phyloP scores from a whole-genome alignment of 2,888 invertebrate species.

The Caenorhabditis wallacei region DNA sequence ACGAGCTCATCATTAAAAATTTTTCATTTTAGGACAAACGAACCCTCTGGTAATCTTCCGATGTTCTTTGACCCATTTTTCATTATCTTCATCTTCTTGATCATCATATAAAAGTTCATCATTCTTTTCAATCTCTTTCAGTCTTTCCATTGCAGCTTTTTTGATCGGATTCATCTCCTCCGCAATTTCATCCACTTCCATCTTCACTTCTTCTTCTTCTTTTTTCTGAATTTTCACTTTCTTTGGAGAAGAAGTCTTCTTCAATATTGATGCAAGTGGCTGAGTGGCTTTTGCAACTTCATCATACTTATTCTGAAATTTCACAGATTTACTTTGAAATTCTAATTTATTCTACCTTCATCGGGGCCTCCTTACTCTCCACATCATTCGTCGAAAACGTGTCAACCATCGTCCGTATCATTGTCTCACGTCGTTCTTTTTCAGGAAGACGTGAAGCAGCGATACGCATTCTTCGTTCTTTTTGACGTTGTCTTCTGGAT shows the following conservation, averaged over 20 bases:
- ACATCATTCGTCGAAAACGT: slow-evolving; percentile 31
- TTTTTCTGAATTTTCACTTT: slow-evolving; percentile 34
- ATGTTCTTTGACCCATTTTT: slow-evolving; percentile 85
- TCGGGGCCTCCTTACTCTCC: slow-evolving; percentile 3
- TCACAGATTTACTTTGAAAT: too few species aligned
- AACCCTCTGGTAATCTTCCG: slow-evolving; percentile 74
- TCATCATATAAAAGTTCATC: slow-evolving; percentile 85
- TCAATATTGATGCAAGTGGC: slow-evolving; percentile 60
- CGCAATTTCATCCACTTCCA: slow-evolving; percentile 50
- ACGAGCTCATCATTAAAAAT: neutral
- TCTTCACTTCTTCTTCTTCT: slow-evolving; percentile 47
- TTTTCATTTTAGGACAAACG: neutral
- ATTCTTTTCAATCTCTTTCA: slow-evolving; percentile 68
- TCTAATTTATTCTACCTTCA: neutral
- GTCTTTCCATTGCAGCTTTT: slow-evolving; percentile 57
- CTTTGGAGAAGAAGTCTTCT: slow-evolving; percentile 44
- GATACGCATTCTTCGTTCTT: slow-evolving; percentile 49
- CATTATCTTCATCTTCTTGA: slow-evolving; percentile 85
- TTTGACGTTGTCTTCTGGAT: slow-evolving; percentile 37
- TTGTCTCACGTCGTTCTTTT: slow-evolving; percentile 29
- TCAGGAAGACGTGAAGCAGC: slow-evolving; percentile 53
- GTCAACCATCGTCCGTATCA: slow-evolving; percentile 54
- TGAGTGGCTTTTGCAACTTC: slow-evolving; percentile 34
- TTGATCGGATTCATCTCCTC: slow-evolving; percentile 71
- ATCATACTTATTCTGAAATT: slow-evolving; percentile 49